These are phyloP conservation scores for Epizoanthus scotinus DNA, from an alignment of 92 coral and sea anemone genomes.

Conservation along the genomic window DNA sequence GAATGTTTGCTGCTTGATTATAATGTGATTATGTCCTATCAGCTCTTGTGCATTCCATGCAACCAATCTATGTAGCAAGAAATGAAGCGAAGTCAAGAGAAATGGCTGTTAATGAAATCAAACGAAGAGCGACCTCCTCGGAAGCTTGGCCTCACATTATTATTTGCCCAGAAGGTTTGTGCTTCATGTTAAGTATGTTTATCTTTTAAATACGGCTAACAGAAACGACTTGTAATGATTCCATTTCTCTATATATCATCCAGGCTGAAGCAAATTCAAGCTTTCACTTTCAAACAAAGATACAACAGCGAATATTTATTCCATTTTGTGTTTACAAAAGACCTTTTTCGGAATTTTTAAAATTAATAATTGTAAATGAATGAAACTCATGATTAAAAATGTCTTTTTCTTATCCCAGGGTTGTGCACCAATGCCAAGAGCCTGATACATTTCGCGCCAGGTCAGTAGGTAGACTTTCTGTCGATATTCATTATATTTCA, in stretches of 20 bases:
- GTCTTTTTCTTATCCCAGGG: neutral
- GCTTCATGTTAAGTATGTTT: neutral
- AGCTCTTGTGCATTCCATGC: slow-evolving; percentile 2
- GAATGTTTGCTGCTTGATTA: neutral
- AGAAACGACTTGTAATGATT: no score
- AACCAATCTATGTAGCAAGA: slow-evolving; percentile 11
- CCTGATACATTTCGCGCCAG: neutral
- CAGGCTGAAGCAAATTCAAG: no score
- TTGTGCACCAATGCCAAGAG: neutral
- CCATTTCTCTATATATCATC: no score
- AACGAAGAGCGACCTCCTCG: slow-evolving; percentile 8
- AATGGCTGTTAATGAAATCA: neutral
- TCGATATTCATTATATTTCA: no score
- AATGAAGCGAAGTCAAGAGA: neutral
- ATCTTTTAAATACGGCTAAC: no score
- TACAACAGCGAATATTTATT: no score
- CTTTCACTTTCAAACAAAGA: no score
- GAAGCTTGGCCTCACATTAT: neutral
- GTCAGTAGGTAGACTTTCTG: neutral
- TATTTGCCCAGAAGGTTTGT: slow-evolving; percentile 1
- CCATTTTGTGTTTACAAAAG: no score
- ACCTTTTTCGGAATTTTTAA: no score
- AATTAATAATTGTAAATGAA: no score
- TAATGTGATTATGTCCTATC: neutral
- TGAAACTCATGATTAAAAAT: no score